Percentiles rank a stretch among this genome's conserved stretches.
Conservation (phyloP, 1,140 invertebrate species). For the Drosophila parabipectinata region DNA sequence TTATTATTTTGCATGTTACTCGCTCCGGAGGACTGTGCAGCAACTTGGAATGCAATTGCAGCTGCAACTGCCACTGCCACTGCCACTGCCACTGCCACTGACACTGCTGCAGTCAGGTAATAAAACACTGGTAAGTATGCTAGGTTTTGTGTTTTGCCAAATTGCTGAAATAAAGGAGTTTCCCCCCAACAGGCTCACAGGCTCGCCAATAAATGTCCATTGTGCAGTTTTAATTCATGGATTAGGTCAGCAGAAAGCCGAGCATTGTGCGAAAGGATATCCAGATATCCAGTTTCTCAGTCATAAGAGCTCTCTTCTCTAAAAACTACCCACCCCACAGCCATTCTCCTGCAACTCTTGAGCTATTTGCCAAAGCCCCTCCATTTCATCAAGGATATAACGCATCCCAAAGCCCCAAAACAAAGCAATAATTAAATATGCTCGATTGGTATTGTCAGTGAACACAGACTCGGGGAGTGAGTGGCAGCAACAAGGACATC, state of each 20-base stretch:
- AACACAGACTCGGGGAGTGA: constrained; percentile 2
- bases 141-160: constrained; percentile 21
- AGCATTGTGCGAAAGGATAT: neutral
- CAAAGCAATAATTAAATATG: constrained; percentile 36
- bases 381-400: neutral
- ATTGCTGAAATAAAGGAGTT: constrained; percentile 20
- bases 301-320: no score
- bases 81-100: no score
- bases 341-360: neutral
- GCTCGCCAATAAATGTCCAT: constrained; percentile 33
- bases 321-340: no score
- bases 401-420: neutral
- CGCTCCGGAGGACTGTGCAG: neutral
- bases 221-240: constrained; percentile 42
- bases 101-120: constrained; percentile 40
- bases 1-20: constrained; percentile 64
- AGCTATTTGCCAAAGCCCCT: neutral
- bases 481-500: constrained; percentile 1
- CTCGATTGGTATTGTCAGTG: constrained; percentile 26
- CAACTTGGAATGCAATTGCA: constrained; percentile 5
- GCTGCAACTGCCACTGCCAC: neutral
- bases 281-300: no score
- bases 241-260: constrained; percentile 20
- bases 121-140: constrained; percentile 26
- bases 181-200: constrained; percentile 17